These are phyloP conservation scores for Albula goreensis DNA, from an alignment of 2,113 vertebrate genomes.

Conservation along the genomic window DNA sequence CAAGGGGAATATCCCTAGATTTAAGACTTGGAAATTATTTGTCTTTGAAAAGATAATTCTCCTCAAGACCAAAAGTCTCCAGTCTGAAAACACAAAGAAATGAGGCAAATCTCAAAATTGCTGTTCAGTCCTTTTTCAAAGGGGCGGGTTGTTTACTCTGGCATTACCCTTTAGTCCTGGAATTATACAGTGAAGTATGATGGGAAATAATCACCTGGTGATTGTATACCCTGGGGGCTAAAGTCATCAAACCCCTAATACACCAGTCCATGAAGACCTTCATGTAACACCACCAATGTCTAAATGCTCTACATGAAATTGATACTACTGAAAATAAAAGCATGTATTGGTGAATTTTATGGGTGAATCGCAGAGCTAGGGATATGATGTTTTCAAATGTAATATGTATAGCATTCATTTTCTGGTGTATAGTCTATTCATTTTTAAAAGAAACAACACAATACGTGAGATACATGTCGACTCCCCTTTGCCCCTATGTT, in stretches of 20 bases:
- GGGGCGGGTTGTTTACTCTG: background rate
- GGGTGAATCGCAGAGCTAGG: too few relatives aligned
- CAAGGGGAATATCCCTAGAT: background rate
- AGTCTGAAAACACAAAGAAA: background rate
- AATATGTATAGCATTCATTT: too few relatives aligned
- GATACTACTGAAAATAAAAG: background rate
- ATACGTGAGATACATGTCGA: background rate
- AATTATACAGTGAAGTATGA: background rate
- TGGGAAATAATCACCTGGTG: background rate
- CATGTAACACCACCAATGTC: background rate
- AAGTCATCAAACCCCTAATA: background rate
- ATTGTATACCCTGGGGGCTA: background rate
- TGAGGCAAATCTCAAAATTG: constrained; percentile 13
- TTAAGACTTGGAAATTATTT: background rate
- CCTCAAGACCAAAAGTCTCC: background rate
- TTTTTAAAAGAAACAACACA: background rate
- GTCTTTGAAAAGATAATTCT: background rate
- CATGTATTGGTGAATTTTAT: background rate
- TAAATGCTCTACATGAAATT: background rate
- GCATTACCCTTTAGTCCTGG: background rate
- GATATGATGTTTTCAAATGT: too few relatives aligned
- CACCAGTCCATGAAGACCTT: background rate
- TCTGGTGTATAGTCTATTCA: background rate
- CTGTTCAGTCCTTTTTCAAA: background rate
- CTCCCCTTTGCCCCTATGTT: background rate